Percentiles rank a stretch among this genome's conserved stretches.
Evolutionary conservation across 1,140 invertebrate species (phyloP).

Genomic region (Brachionus koreanus): DNA sequence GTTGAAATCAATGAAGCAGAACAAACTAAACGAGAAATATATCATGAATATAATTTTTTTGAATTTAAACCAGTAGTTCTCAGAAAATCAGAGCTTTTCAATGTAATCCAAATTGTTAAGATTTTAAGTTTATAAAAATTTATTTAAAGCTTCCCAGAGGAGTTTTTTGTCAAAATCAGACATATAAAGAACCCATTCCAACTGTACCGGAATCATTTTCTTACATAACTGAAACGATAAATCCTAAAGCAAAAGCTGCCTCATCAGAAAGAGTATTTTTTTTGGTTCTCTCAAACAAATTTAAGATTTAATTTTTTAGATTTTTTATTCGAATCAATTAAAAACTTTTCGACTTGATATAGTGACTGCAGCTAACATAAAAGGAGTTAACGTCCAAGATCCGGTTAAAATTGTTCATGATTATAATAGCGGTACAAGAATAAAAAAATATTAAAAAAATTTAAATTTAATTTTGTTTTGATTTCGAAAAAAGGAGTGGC

Average conservation of each 20-base stretch:
- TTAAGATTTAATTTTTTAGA: not conserved
- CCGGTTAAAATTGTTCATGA: conserved; percentile 37
- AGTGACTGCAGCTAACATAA: not conserved
- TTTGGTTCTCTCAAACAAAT: not conserved
- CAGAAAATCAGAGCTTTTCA: conserved; percentile 12
- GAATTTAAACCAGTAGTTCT: conserved; percentile 6
- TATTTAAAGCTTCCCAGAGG: conserved; percentile 1
- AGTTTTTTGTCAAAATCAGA: conserved; percentile 15
- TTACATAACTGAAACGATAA: not conserved
- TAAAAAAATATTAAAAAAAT: not conserved
- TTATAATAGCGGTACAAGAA: conserved; percentile 21
- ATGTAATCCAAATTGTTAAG: not conserved
- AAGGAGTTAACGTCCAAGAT: not conserved
- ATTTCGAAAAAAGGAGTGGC: not conserved
- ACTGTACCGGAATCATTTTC: conserved; percentile 6
- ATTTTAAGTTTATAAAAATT: not conserved
- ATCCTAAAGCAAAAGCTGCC: not conserved
- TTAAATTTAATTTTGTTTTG: not conserved
- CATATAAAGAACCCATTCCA: not conserved
- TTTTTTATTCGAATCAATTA: conserved; percentile 16
- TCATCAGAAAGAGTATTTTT: not conserved
- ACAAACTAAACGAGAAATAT: conserved; percentile 10
- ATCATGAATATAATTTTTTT: conserved; percentile 31
- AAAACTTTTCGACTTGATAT: conserved; percentile 12
- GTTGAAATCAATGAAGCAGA: not conserved